Evolutionary conservation across 1,140 invertebrate species (phyloP).

Genomic region (Panonychus citri): DNA sequence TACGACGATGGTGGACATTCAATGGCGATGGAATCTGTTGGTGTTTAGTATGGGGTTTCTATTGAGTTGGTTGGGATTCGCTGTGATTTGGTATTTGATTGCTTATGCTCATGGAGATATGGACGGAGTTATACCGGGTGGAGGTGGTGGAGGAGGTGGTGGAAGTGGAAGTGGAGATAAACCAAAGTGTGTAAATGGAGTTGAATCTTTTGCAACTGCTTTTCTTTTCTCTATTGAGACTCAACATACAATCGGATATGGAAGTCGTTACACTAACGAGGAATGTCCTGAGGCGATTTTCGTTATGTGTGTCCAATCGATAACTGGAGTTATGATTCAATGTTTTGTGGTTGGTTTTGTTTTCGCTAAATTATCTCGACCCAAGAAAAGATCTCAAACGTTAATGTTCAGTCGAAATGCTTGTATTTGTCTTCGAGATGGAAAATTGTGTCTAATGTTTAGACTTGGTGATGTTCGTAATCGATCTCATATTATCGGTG

Average conservation of each 20-base stretch:
- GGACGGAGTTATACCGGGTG: slow-evolving; percentile 40
- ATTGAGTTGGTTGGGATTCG: slow-evolving; percentile 73
- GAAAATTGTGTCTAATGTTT: slow-evolving; percentile 75
- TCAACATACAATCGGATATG: slow-evolving; percentile 60
- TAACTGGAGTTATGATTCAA: slow-evolving; percentile 74
- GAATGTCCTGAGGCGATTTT: slow-evolving; percentile 89
- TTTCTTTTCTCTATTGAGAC: slow-evolving; percentile 80
- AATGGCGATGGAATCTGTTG: slow-evolving; percentile 94
- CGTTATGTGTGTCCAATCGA: slow-evolving; percentile 90
- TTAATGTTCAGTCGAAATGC: slow-evolving; percentile 77
- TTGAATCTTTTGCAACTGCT: slow-evolving; percentile 56
- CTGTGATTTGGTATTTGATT: slow-evolving; percentile 77
- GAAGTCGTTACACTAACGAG: slow-evolving; percentile 52
- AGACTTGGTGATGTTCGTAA: slow-evolving; percentile 94
- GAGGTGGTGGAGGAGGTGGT: too few relatives aligned
- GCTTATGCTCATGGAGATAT: slow-evolving; percentile 76
- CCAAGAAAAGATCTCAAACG: slow-evolving; percentile 81
- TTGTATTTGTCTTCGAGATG: slow-evolving; percentile 62
- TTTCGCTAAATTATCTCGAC: slow-evolving; percentile 82
- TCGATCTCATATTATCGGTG: slow-evolving; percentile 60
- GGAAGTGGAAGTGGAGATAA: too few relatives aligned
- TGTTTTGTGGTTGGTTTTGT: slow-evolving; percentile 60
- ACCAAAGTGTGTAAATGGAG: slow-evolving; percentile 32
- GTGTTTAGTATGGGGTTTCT: slow-evolving; percentile 77
- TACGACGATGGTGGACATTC: slow-evolving; percentile 41